Evolutionary conservation across 1,140 invertebrate species (phyloP).

Genomic region (Argopecten irradians): DNA sequence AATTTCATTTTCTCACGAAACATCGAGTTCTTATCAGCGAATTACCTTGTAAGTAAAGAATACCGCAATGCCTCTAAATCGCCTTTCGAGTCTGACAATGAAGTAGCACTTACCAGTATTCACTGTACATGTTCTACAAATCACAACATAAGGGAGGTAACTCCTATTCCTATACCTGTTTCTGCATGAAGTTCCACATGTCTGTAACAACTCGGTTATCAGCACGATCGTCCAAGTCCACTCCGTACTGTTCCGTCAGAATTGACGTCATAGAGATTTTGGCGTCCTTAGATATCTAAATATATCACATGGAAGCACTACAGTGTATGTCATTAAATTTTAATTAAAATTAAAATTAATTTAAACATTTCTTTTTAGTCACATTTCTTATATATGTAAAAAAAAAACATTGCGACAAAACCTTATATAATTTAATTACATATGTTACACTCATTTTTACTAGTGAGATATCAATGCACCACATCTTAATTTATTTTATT

Average conservation of each 20-base stretch:
- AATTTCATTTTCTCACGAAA: not conserved
- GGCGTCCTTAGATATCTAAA: conserved; percentile 53
- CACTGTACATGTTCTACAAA: too few relatives aligned
- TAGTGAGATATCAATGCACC: too few relatives aligned
- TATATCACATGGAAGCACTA: not conserved
- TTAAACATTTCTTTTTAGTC: too few relatives aligned
- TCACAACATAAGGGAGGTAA: not conserved
- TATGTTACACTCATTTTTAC: too few relatives aligned
- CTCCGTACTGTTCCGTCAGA: conserved; percentile 57
- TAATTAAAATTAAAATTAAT: too few relatives aligned
- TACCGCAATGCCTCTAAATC: too few relatives aligned
- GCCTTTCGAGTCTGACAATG: too few relatives aligned
- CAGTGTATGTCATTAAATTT: not conserved
- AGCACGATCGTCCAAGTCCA: conserved; percentile 43
- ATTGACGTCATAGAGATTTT: conserved; percentile 54
- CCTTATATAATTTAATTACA: too few relatives aligned
- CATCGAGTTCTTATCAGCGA: not conserved
- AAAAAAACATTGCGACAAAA: too few relatives aligned
- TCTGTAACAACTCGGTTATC: conserved; percentile 59
- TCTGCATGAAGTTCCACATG: conserved; percentile 61
- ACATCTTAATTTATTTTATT: too few relatives aligned
- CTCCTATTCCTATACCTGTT: conserved; percentile 42
- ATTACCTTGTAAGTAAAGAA: not conserved
- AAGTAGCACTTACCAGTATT: too few relatives aligned
- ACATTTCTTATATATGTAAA: too few relatives aligned